Conservation (phyloP, 92 coral and sea anemone species). For the Bergia puertoricense region DNA sequence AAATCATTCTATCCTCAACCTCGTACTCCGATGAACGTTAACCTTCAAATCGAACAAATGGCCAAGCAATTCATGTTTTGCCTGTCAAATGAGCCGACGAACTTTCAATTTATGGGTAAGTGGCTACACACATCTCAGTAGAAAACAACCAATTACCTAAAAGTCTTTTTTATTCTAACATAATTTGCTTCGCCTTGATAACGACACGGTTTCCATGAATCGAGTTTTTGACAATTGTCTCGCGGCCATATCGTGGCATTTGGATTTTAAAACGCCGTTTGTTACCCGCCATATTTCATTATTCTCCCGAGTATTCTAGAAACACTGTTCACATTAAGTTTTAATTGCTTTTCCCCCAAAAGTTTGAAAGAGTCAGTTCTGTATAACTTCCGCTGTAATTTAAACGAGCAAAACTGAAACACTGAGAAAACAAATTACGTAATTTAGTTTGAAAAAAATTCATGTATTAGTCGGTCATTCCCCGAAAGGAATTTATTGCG, state of each 20-base stretch:
- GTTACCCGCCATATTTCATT: not conserved
- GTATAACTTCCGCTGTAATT: not conserved
- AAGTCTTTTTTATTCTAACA: not conserved
- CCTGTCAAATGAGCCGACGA: conserved; percentile 16
- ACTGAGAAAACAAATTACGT: not conserved
- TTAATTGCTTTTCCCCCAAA: too few species aligned
- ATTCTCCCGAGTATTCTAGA: not conserved
- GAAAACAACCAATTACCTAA: not conserved
- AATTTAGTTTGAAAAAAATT: not conserved
- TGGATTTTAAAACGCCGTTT: not conserved
- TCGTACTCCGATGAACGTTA: not conserved
- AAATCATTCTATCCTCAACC: conserved; percentile 5
- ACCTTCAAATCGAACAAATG: conserved; percentile 25
- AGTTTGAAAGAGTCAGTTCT: not conserved
- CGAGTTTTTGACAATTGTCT: not conserved
- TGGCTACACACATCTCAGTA: not conserved
- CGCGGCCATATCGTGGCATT: not conserved
- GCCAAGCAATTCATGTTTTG: conserved; percentile 45
- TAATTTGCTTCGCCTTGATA: not conserved
- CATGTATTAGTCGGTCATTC: not conserved
- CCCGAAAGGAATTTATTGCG: not conserved
- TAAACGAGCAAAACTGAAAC: not conserved
- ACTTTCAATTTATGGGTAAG: conserved; percentile 33
- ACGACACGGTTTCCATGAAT: too few species aligned
- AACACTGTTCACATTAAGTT: not conserved